phyloP scores from a whole-genome alignment of 1,140 invertebrate species.

The Tetraneura akinire region DNA sequence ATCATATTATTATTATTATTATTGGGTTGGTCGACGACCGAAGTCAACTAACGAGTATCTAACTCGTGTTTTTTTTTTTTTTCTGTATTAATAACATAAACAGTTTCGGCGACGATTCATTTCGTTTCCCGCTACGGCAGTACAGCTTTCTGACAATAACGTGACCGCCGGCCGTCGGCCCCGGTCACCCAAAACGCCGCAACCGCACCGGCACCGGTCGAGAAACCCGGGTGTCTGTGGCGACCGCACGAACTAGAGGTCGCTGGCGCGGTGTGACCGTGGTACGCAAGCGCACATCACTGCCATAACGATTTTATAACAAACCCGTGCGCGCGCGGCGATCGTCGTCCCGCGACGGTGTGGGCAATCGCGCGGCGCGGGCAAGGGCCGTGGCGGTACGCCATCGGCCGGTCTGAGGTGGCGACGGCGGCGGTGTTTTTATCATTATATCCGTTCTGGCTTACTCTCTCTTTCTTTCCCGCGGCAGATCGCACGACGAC shows the following conservation, averaged over 20 bases:
- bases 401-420: neutral
- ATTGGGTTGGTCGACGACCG: too few species aligned
- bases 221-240: neutral
- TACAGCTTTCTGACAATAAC: too few species aligned
- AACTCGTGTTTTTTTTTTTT: too few species aligned
- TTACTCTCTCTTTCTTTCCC: neutral
- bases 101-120: too few species aligned
- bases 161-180: too few species aligned
- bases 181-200: too few species aligned
- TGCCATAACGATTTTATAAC: constrained; percentile 34
- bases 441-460: constrained; percentile 31
- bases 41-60: too few species aligned
- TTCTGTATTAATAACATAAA: too few species aligned
- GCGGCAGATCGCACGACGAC: neutral
- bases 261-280: neutral
- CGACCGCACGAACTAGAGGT: neutral
- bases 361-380: neutral
- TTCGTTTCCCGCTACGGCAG: too few species aligned
- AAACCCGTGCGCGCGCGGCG: constrained; percentile 5
- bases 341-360: neutral
- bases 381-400: neutral
- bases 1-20: too few species aligned
- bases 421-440: constrained; percentile 5
- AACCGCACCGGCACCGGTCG: neutral
- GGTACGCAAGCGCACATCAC: constrained; percentile 13